Percentiles rank a stretch among this genome's conserved stretches.
These are phyloP conservation scores for Liolophura sinensis DNA, from an alignment of 1,140 invertebrate species.

Conservation along the genomic window DNA sequence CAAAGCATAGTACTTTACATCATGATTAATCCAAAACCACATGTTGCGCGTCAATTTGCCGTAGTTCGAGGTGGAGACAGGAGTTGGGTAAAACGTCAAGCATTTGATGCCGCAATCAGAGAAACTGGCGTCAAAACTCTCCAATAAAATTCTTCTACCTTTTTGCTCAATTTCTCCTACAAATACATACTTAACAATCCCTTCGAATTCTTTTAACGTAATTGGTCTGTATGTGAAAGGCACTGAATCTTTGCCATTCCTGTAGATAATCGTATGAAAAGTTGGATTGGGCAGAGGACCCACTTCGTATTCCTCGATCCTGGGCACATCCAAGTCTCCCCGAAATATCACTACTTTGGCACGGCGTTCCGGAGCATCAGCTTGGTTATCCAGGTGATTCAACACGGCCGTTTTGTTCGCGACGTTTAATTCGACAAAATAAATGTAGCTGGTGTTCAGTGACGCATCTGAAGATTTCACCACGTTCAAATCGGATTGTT, in stretches of 20 bases:
- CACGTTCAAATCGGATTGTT: too few species aligned
- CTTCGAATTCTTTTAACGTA: constrained; percentile 14
- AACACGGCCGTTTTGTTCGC: constrained; percentile 13
- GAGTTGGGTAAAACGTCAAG: constrained; percentile 20
- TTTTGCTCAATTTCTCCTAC: constrained; percentile 15
- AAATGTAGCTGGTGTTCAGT: too few species aligned
- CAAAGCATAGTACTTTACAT: constrained; percentile 23
- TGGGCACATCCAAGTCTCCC: constrained; percentile 16
- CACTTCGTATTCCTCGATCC: constrained; percentile 40
- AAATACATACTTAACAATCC: not conserved
- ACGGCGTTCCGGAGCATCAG: constrained; percentile 26
- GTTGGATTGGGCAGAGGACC: constrained; percentile 26
- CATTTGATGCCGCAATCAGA: constrained; percentile 20
- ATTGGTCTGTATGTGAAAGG: constrained; percentile 18
- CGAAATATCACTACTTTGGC: constrained; percentile 35
- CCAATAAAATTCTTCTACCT: constrained; percentile 19
- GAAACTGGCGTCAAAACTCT: constrained; percentile 25
- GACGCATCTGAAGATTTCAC: too few species aligned
- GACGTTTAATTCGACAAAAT: constrained; percentile 11
- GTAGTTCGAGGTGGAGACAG: constrained; percentile 21
- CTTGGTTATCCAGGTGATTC: constrained; percentile 17
- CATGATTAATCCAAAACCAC: constrained; percentile 30
- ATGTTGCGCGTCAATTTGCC: constrained; percentile 19
- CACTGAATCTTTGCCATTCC: constrained; percentile 15
- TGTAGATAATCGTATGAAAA: constrained; percentile 12